Evolutionary conservation across 1,140 invertebrate genomes (phyloP).

Genomic region (Nymphalis io): DNA sequence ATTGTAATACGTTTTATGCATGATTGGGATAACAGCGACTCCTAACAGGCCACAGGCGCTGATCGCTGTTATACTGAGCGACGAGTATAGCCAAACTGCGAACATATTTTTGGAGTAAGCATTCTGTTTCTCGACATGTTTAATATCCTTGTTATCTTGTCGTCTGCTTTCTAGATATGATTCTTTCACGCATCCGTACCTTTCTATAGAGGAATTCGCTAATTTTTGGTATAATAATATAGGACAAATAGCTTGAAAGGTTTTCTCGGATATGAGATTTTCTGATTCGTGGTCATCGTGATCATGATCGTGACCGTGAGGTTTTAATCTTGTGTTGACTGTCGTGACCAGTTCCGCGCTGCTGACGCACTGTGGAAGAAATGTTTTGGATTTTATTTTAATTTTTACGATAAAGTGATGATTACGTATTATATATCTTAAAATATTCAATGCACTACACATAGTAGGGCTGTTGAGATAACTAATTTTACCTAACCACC

Average conservation of each 20-base stretch:
- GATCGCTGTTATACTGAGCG: conserved; percentile 89
- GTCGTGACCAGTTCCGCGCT: conserved; percentile 72
- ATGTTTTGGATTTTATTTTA: conserved; percentile 3
- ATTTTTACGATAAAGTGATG: no score
- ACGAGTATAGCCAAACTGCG: conserved; percentile 90
- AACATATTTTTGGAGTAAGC: conserved; percentile 67
- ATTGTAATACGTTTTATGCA: conserved; percentile 94
- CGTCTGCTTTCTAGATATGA: conserved; percentile 44
- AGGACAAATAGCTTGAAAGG: conserved; percentile 83
- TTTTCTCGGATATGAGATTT: conserved; percentile 56
- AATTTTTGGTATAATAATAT: conserved; percentile 84
- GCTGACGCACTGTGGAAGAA: conserved; percentile 72
- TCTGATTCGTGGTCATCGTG: conserved; percentile 51
- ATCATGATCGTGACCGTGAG: conserved; percentile 47
- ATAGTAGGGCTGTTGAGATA: no score
- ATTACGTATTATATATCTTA: no score
- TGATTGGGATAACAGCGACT: conserved; percentile 92
- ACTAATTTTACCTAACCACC: no score
- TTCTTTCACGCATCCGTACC: conserved; percentile 81
- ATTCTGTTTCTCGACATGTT: conserved; percentile 43
- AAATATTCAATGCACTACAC: no score
- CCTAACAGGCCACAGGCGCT: conserved; percentile 92
- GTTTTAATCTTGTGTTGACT: conserved; percentile 71
- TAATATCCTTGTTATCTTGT: conserved; percentile 32
- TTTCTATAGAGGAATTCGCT: conserved; percentile 77